Evolutionary conservation across 1,140 invertebrate genomes (phyloP).

Genomic region (Heliconius melpomene): DNA sequence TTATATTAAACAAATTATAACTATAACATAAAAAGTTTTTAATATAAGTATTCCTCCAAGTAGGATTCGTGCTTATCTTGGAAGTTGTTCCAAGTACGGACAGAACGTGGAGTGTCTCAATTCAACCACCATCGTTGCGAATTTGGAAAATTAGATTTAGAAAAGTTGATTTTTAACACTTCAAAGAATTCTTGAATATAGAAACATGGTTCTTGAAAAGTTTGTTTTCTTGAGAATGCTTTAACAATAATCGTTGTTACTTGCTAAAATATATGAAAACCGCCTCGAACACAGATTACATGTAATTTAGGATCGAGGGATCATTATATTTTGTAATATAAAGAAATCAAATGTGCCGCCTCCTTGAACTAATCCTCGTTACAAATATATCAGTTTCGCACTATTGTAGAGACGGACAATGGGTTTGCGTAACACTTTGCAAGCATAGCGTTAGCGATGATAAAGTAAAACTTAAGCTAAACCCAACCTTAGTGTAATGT

Average conservation of each 20-base stretch:
- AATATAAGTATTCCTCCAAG: too few species aligned
- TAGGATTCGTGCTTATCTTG: too few species aligned
- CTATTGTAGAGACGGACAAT: conserved; percentile 2
- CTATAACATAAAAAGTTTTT: too few species aligned
- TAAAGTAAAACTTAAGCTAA: background rate
- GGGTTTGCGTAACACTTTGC: background rate
- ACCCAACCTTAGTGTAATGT: background rate
- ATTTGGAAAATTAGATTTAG: too few species aligned
- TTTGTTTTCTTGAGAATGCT: background rate
- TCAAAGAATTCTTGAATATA: too few species aligned
- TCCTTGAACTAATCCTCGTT: conserved; percentile 12
- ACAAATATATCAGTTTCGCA: conserved; percentile 35
- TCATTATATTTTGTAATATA: background rate
- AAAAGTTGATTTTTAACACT: too few species aligned
- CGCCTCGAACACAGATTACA: background rate
- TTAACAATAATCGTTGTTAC: background rate
- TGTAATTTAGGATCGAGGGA: background rate
- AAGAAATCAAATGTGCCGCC: conserved; percentile 15
- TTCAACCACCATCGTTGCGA: too few species aligned
- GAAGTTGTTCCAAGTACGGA: too few species aligned
- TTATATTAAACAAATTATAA: too few species aligned
- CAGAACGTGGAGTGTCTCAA: too few species aligned
- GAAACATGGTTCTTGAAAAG: background rate
- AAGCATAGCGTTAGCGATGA: background rate
- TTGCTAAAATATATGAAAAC: background rate